A percentile compares a stretch with the other conserved stretches of the same genome.
These are phyloP conservation scores for Eudyptes chrysolophus DNA, from an alignment of 2,113 vertebrate species.

Conservation along the genomic window DNA sequence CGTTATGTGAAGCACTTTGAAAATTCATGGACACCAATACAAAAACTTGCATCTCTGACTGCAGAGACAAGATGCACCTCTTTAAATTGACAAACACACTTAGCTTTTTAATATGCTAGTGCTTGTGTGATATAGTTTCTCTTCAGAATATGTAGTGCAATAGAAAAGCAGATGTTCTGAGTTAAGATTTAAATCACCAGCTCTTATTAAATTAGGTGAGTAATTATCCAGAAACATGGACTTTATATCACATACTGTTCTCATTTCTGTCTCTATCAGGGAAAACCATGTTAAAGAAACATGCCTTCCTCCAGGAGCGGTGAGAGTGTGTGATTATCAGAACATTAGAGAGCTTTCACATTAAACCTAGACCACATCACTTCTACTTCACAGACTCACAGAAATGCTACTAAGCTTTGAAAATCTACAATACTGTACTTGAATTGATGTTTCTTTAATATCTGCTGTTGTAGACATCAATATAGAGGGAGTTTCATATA, in stretches of 20 bases:
- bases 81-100: not conserved
- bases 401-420: not conserved
- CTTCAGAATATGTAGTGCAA: not conserved
- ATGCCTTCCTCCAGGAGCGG: not conserved
- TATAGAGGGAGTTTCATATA: not conserved
- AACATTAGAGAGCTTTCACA: not conserved
- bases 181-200: constrained; percentile 56
- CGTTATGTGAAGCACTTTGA: not conserved
- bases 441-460: not conserved
- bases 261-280: not conserved
- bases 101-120: not conserved
- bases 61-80: not conserved
- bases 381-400: not conserved
- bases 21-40: not conserved
- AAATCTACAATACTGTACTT: not conserved
- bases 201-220: constrained; percentile 28
- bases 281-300: not conserved
- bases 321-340: not conserved
- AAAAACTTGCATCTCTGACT: not conserved
- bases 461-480: not conserved
- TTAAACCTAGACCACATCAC: not conserved
- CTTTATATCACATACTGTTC: not conserved
- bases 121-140: not conserved
- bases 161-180: constrained; percentile 44
- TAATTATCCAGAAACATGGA: constrained; percentile 17